Conservation (phyloP, 2,113 vertebrate genomes). For the Loxodonta africana region DNA sequence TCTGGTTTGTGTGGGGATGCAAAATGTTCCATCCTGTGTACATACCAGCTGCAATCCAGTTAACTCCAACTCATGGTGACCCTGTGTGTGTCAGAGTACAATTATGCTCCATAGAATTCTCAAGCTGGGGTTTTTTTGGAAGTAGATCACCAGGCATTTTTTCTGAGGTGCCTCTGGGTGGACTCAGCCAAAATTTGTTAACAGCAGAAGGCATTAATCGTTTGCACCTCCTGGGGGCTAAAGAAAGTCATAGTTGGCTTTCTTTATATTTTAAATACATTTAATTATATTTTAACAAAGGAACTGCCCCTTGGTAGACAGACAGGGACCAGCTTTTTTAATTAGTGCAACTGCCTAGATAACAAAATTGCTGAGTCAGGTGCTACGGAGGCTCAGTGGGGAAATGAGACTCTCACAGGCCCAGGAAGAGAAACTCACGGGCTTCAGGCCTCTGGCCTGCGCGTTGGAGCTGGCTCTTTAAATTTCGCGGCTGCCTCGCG, state of each 20-base stretch:
- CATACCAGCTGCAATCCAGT: neutral
- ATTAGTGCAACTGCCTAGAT: neutral
- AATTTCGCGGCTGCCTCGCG: accelerated
- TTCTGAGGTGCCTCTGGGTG: too few species aligned
- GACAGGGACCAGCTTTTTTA: neutral
- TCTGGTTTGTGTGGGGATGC: neutral
- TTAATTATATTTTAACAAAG: neutral
- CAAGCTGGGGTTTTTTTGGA: neutral
- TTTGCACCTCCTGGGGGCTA: neutral
- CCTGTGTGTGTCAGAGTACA: neutral
- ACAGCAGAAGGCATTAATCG: neutral
- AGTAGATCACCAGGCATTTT: neutral
- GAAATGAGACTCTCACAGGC: accelerated
- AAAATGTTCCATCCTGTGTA: neutral
- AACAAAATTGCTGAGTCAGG: accelerated
- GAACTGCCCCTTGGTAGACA: neutral
- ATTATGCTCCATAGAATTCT: neutral
- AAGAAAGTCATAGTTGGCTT: too few species aligned
- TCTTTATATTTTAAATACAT: too few species aligned
- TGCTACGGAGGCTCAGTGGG: accelerated
- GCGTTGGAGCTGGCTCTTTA: accelerated
- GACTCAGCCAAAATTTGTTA: too few species aligned
- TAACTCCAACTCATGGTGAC: neutral
- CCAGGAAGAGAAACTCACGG: accelerated
- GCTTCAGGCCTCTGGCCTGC: neutral